Evolutionary conservation across 1,140 invertebrate species (phyloP).

Genomic region (Heliconius eleuchia): DNA sequence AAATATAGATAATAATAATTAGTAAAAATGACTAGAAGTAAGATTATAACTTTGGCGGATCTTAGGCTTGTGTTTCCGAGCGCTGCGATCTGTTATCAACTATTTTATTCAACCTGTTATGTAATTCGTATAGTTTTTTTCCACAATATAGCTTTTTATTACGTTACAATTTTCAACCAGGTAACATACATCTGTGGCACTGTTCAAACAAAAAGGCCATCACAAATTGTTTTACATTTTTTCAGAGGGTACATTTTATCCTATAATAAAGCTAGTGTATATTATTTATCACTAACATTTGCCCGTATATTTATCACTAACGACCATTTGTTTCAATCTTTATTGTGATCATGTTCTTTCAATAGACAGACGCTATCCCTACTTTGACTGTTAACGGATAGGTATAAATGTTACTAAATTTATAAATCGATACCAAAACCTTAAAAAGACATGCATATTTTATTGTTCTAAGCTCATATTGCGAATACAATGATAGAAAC

Average conservation of each 20-base stretch:
- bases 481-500: constrained; percentile 13
- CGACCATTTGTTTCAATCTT: background rate
- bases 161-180: background rate
- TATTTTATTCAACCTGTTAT: constrained; percentile 63
- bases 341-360: background rate
- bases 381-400: background rate
- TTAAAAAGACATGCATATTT: constrained; percentile 26
- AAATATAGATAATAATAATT: constrained; percentile 31
- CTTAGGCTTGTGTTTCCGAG: constrained; percentile 42
- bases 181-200: constrained; percentile 9
- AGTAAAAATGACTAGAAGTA: constrained; percentile 57
- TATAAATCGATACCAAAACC: constrained; percentile 29
- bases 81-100: constrained; percentile 43
- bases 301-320: constrained; percentile 6
- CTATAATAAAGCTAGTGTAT: constrained; percentile 24
- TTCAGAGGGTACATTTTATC: constrained; percentile 3
- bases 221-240: constrained; percentile 12
- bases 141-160: constrained; percentile 21
- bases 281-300: constrained; percentile 13
- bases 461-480: constrained; percentile 28
- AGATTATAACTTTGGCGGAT: constrained; percentile 48
- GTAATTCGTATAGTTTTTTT: constrained; percentile 73
- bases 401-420: constrained; percentile 7
- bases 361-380: background rate
- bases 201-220: background rate